Base-by-base conservation (phyloP, 2,797 vertebrate species). In the Acomys russatus region DNA sequence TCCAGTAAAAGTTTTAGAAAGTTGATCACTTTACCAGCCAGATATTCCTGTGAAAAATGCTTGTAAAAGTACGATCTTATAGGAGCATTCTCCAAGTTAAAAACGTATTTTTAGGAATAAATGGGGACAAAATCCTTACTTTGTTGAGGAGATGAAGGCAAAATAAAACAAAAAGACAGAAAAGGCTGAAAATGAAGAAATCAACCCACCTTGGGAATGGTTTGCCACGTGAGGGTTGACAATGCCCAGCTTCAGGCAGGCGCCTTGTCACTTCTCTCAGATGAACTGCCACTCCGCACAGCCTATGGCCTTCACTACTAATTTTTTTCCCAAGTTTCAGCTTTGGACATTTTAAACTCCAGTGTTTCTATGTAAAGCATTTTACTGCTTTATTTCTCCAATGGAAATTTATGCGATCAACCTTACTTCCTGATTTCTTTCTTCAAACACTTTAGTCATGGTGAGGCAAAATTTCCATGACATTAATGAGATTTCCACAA, bases 401-500 rank as follows among this genome's bases (percentile, higher is more conserved):
- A 2, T 54, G 51, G 88, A 95, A 97, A 96, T 90, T 71, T 76
- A 38, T 78, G 56, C 33, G 38, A 82, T 22, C 54, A 96, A 68
- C 23, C 74, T 90, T 77, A 86, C 88, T 97, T 97, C 88, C 86
- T 92, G 77, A 22, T 86, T 92, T 88, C 89, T 68, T 91, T 94
- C 71, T 94, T 89, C 89, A 90, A 94, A 91, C 77, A 90, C 63
- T 83, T 96, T 90, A 63, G 92, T 97, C 95, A 96, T 83, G 95
- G 94, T 85, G 95, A 88, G 84, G 89, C 89, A 95, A 83, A 91
- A 95, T 96, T 77, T 95, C 91, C 73, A 83, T 92, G 89, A 86
- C 89, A 63, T 96, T 95, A 97, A 95, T 95, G 95, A 96, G 97
- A 96, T 97, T 97, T 96, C 63, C 90, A 96, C 87, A 97, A 96